phyloP scores from a whole-genome alignment of 2,113 vertebrate genomes.

The Rattus norvegicus region GRCr8 NC_086026.1:77557001-77557500 shows the following conservation, averaged over 20 bases:
- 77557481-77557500: background rate
- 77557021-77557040: background rate
- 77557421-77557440: background rate
- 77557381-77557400: background rate
- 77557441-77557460: background rate
- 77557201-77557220: background rate
- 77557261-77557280: background rate
- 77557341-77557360: background rate
- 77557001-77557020: background rate
- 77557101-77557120: background rate
- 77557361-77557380: background rate
- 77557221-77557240: background rate
- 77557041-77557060: background rate
- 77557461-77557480: background rate
- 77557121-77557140: no score
- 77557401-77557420: background rate
- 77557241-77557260: background rate
- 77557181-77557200: rapidly evolving
- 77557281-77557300: rapidly evolving
- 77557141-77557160: background rate
- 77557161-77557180: background rate
- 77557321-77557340: no score
- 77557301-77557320: background rate
- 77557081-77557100: background rate
- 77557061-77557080: background rate